phyloP scores from a whole-genome alignment of 1,140 invertebrate species.

The Sitobion miscanthi region DNA sequence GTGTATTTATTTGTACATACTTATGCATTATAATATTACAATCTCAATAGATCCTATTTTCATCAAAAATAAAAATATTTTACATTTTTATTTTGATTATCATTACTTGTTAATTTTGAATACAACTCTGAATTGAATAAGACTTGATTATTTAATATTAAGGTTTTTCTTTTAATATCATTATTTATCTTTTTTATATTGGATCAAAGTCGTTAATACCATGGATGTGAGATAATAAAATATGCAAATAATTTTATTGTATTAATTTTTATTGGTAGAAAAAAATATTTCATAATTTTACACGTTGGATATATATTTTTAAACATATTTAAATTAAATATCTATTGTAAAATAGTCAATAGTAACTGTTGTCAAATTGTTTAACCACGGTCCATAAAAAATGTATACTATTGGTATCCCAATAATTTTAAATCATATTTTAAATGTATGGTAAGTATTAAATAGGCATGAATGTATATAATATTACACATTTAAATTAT shows the following conservation, averaged over 20 bases:
- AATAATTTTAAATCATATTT: no score
- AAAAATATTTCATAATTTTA: neutral
- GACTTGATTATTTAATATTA: neutral
- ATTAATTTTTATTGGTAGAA: neutral
- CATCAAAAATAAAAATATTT: neutral
- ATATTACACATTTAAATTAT: neutral
- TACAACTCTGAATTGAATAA: neutral
- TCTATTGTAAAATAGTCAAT: neutral
- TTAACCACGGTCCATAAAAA: no score
- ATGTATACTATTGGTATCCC: no score
- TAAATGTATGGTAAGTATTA: no score
- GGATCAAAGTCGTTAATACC: neutral
- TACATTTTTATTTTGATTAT: no score
- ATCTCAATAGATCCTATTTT: neutral
- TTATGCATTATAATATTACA: neutral
- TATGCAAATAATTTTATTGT: neutral
- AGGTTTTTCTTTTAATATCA: neutral
- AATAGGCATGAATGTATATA: no score
- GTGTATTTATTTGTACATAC: no score
- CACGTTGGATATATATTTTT: neutral
- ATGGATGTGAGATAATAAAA: neutral
- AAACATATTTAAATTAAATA: neutral
- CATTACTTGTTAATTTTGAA: no score
- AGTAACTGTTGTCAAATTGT: neutral
- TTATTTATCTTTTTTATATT: neutral